phyloP scores from a whole-genome alignment of 2,797 vertebrate species.

The Megaceryle alcyon region DNA sequence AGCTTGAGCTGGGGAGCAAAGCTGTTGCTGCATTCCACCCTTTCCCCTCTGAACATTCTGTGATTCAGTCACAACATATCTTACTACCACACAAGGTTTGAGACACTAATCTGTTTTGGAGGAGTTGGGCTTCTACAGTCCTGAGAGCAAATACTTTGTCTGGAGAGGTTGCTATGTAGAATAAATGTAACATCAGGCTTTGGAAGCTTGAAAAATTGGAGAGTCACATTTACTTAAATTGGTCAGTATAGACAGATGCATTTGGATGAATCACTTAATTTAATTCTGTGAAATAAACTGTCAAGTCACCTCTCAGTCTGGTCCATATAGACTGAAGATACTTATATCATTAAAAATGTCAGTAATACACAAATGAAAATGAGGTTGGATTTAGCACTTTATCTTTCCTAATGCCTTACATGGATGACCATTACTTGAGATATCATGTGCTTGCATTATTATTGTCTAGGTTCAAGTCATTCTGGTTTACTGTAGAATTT shows the following conservation, averaged over 20 bases:
- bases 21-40: no score
- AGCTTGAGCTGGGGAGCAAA: no score
- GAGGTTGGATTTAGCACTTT: background rate
- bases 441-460: background rate
- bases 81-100: no score
- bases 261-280: background rate
- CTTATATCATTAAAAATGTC: background rate
- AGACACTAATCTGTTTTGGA: no score
- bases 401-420: background rate
- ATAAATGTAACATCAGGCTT: background rate
- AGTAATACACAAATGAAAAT: background rate
- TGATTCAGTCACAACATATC: no score
- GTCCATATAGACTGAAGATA: background rate
- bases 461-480: background rate
- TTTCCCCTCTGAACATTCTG: no score
- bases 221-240: background rate
- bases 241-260: background rate
- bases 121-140: no score
- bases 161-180: accelerated
- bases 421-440: background rate
- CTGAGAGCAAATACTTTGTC: background rate
- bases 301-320: background rate
- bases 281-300: background rate
- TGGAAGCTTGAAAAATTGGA: background rate
- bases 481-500: background rate